phyloP scores from a whole-genome alignment of 2,797 vertebrate species.

The Lepilemur septentrionalis region DNA sequence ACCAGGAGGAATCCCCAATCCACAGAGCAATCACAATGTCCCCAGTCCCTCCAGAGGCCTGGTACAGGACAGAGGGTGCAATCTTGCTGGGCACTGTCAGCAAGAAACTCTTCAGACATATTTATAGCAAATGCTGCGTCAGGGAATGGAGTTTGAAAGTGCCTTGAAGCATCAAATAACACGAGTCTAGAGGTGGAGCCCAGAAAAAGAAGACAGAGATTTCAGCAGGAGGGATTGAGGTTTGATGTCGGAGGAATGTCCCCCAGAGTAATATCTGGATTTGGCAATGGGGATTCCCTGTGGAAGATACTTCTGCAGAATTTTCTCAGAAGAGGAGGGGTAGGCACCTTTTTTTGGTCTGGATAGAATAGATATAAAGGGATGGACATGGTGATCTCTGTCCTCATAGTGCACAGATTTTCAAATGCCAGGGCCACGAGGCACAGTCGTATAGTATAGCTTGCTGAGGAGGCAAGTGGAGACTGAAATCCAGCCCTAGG shows the following conservation, averaged over 20 bases:
- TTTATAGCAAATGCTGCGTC: conserved; percentile 81
- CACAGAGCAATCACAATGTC: neutral
- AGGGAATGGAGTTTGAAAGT: conserved; percentile 72
- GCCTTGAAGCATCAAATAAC: conserved; percentile 71
- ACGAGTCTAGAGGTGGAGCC: neutral
- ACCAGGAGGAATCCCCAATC: neutral
- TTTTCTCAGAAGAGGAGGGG: conserved; percentile 10
- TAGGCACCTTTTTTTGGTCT: neutral
- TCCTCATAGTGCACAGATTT: neutral
- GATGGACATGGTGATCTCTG: neutral
- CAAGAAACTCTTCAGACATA: conserved; percentile 78
- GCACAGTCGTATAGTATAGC: neutral
- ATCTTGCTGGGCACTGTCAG: conserved; percentile 63
- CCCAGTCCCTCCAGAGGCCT: conserved; percentile 2
- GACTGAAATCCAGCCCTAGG: neutral
- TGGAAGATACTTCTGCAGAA: conserved; percentile 19
- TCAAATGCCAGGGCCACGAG: neutral
- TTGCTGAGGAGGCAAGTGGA: neutral
- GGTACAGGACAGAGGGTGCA: conserved; percentile 26
- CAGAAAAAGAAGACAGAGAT: conserved; percentile 1
- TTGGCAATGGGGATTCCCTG: conserved; percentile 45
- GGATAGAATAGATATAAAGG: neutral
- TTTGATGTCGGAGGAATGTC: conserved; percentile 55
- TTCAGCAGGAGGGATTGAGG: conserved; percentile 50
- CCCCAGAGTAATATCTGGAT: conserved; percentile 38